Conservation (phyloP, 2,113 vertebrate species). For the Nycticryphes semicollaris region DNA sequence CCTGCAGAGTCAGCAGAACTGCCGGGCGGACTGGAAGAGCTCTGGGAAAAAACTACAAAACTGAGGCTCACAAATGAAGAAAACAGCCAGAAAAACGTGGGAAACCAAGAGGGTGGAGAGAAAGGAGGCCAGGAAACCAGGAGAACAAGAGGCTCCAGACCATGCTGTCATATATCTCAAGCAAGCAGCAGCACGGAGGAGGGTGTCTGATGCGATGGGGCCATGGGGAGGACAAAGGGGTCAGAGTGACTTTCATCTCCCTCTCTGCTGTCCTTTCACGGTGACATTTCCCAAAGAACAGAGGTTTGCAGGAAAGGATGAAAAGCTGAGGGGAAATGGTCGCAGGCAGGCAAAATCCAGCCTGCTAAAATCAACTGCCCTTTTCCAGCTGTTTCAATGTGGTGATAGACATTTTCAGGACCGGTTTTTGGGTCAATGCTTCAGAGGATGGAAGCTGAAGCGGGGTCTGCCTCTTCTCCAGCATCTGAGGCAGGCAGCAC, state of each 20-base stretch:
- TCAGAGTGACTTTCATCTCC: neutral
- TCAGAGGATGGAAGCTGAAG: neutral
- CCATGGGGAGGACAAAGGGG: neutral
- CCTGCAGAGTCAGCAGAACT: conserved; percentile 24
- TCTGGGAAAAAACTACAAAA: neutral
- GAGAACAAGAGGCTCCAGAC: neutral
- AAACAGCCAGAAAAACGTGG: neutral
- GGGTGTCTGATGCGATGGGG: neutral
- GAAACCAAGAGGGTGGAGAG: neutral
- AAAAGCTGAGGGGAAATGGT: neutral
- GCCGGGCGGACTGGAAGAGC: neutral
- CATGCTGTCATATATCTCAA: neutral
- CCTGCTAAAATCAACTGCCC: neutral
- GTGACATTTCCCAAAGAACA: neutral
- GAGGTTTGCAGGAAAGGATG: neutral
- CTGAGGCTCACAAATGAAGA: neutral
- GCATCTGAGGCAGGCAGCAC: neutral
- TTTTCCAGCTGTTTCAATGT: neutral
- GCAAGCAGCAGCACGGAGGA: neutral
- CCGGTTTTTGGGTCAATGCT: neutral
- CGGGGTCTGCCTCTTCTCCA: neutral
- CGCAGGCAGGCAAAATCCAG: neutral
- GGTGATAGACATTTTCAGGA: neutral
- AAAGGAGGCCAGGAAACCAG: neutral
- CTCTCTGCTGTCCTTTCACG: neutral